Evolutionary conservation across 2,797 vertebrate genomes (phyloP), one percentile per base, ranked within the genome.

Genomic region (Mormyrus proboscirostris): DNA sequence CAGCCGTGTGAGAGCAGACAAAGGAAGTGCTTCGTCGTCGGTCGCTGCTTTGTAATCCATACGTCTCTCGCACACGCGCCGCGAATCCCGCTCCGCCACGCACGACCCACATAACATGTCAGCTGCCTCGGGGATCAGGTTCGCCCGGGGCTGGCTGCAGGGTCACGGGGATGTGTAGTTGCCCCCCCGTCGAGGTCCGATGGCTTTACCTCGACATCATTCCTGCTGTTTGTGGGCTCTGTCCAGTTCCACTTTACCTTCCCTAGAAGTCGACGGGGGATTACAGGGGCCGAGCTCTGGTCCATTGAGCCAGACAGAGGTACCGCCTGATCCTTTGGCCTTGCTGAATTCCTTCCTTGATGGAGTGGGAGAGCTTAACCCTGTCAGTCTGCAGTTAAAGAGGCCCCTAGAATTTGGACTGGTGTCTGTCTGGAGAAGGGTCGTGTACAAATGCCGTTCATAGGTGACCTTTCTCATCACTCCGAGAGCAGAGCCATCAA

Each of bases 21-120:
- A 87, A 73, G 16, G 88, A 33, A 50, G 8, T 3, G 25, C 82
- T 57, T 93, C 91, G 90, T 91, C 91, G 93, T 92, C 90, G 90
- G 89, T 90, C 92, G 90, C 91, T 87, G 3, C 90, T 90, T 90
- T 92, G 92, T 93, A 92, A 95, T 95, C 95, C 95, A 94, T 94
- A 94, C 90, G 89, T 90, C 73, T 79, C 38, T 44, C 16, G n/a
- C 83, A 86, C 89, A 90, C 85, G 65, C 12, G 29, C 65, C 6
- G 79, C 88, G 55, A 88, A 55, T 85, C 89, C 89, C 82, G 14
- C 49, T 79, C 53, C 83, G 53, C 69, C 73, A 62, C 92, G 88
- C 92, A 91, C 90, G 86, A 91, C 89, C 57, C 51, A 65, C 90
- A 88, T 83, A 92, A 91, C 22, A 89, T 90, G 91, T 92, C 90